A percentile compares a stretch with the other conserved stretches of the same genome.
Evolutionary conservation across 2,797 vertebrate species (phyloP).

Genomic region (Enoplosus armatus): DNA sequence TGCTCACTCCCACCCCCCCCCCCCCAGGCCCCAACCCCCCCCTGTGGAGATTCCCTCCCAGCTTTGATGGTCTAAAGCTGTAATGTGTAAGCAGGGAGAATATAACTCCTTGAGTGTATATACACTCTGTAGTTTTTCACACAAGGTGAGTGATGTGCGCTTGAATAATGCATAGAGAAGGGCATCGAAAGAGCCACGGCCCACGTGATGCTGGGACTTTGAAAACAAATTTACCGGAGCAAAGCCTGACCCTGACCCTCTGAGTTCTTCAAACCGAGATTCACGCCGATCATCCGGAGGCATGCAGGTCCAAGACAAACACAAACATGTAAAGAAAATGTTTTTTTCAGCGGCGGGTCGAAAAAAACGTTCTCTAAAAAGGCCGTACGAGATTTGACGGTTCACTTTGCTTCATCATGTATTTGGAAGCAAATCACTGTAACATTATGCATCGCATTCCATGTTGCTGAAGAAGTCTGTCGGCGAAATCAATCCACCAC

Average conservation of each 20-base stretch:
- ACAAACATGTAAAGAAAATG: conserved; percentile 22
- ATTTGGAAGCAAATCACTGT: not conserved
- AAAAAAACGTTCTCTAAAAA: conserved; percentile 30
- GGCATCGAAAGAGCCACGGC: conserved; percentile 12
- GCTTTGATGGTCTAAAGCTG: conserved; percentile 56
- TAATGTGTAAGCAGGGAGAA: conserved; percentile 27
- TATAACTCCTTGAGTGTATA: conserved; percentile 34
- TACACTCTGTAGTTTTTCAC: conserved; percentile 33
- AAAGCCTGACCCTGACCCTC: conserved; percentile 4
- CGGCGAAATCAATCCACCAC: conserved; percentile 12
- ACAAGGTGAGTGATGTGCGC: conserved; percentile 45
- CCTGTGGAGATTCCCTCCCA: conserved; percentile 30
- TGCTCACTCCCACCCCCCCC: conserved; percentile 27
- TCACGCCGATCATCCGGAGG: not conserved
- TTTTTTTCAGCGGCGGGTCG: conserved; percentile 10
- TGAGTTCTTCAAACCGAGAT: conserved; percentile 38
- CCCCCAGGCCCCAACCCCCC: not conserved
- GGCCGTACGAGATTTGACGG: not conserved
- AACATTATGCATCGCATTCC: conserved; percentile 9
- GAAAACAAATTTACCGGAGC: conserved; percentile 33
- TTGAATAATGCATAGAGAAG: conserved; percentile 64
- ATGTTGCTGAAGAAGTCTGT: conserved; percentile 6
- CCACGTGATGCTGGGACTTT: conserved; percentile 22
- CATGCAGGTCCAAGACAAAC: conserved; percentile 27
- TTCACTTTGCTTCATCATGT: not conserved